Evolutionary conservation across 2,888 invertebrate genomes (phyloP), one percentile per base, ranked within the genome.

Genomic region (Amblyteles armatorius): DNA sequence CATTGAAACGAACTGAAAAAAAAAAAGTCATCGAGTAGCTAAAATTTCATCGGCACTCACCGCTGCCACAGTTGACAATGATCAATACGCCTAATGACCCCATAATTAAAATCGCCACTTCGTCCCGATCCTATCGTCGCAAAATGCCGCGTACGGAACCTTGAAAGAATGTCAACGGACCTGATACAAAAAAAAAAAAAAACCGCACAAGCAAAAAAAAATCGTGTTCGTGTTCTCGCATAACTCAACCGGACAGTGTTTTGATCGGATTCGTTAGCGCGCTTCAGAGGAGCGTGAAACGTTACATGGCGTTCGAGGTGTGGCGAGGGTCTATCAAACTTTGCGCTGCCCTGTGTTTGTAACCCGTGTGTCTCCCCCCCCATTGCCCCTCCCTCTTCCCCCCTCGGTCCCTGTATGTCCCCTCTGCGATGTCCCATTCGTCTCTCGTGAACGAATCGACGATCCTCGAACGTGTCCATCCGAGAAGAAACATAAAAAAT

Each of bases 241-340:
- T 86, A 87, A 87, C 86, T 86, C 83, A 83, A 82, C 83, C 85
- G 82, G 83, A 88, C 86, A 84, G 87, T 90, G 89, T 90, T 91
- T 89, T 88, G 89, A 89, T 89, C 88, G 87, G 86, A 88, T 89
- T 90, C 89, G 88, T 89, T 88, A 88, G 87, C 86, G 87, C 77
- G 88, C 89, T 90, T 87, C 89, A 90, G 85, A 87, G 88, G 90
- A 89, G 90, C 90, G 91, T 89, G 90, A 92, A 90, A 88, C 89
- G 87, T 87, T 88, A 90, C 88, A 88, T 89, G 90, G 91, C 88
- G 88, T 88, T 88, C 88, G 87, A 90, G 90, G 89, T 89, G 92
- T 90, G 91, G 89, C 90, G 89, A 89, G 87, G 84, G 80, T 87
- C 86, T 86, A 86, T 88, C 88, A 88, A 88, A 88, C 79, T 80